These are phyloP conservation scores for Eurystomus glaucurus DNA, from an alignment of 2,797 vertebrate genomes.

Conservation along the genomic window DNA sequence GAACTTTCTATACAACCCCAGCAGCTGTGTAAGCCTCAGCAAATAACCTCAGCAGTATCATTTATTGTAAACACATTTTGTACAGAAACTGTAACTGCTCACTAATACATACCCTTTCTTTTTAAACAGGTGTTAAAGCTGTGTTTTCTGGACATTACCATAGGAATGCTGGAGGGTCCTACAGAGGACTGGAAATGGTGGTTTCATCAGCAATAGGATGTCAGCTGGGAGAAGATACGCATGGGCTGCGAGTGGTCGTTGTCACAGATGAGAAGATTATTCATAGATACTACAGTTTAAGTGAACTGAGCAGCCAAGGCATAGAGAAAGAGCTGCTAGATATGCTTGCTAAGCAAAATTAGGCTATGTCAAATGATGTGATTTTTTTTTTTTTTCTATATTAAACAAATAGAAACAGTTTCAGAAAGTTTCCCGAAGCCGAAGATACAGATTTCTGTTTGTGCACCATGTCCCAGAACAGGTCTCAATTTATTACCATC, in stretches of 20 bases:
- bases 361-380: not conserved
- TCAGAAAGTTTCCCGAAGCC: not conserved
- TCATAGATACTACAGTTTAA: conserved; percentile 92
- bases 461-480: not conserved
- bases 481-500: not conserved
- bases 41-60: not conserved
- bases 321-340: conserved; percentile 88
- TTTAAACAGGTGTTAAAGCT: conserved; percentile 89
- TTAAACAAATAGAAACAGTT: not conserved
- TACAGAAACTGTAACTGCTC: not conserved
- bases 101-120: not conserved
- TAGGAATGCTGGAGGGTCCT: conserved; percentile 91
- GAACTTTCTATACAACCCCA: not conserved
- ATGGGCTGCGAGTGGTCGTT: conserved; percentile 92
- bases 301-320: conserved; percentile 84
- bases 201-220: conserved; percentile 97
- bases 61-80: not conserved
- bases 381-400: not conserved
- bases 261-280: conserved; percentile 88
- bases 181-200: conserved; percentile 92
- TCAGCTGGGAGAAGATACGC: conserved; percentile 92
- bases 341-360: conserved; percentile 80
- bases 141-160: conserved; percentile 98
- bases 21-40: not conserved
- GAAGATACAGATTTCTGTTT: not conserved